These are phyloP conservation scores for Harpalus rufipes DNA, from an alignment of 2,888 invertebrate genomes.

Conservation along the genomic window DNA sequence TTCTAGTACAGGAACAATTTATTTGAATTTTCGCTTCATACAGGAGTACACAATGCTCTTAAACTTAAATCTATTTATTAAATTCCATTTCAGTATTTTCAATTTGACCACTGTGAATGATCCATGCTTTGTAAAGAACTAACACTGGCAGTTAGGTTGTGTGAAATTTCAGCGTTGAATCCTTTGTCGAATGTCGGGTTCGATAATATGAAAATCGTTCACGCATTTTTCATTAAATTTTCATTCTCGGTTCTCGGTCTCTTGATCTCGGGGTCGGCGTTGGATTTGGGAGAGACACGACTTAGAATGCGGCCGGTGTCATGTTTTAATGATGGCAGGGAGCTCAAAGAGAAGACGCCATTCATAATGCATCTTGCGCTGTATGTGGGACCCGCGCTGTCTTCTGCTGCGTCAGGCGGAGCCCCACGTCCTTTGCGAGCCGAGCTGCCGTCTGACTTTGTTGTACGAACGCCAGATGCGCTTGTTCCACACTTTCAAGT, in stretches of 20 bases:
- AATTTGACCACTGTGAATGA: background rate
- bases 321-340: constrained; percentile 63
- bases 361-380: constrained; percentile 64
- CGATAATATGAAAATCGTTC: constrained; percentile 42
- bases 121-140: background rate
- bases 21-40: too few species aligned
- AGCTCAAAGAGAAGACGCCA: constrained; percentile 64
- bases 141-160: background rate
- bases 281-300: constrained; percentile 25
- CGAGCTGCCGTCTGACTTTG: background rate
- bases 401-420: constrained; percentile 47
- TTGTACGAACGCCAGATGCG: background rate
- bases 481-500: constrained; percentile 2
- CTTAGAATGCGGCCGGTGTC: constrained; percentile 64
- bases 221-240: constrained; percentile 63
- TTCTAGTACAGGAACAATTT: too few species aligned
- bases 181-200: constrained; percentile 38
- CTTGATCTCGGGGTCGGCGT: constrained; percentile 28
- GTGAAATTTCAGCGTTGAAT: background rate
- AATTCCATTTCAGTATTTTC: background rate
- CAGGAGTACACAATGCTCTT: too few species aligned
- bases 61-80: too few species aligned
- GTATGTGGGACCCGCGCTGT: constrained; percentile 22
- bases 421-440: background rate
- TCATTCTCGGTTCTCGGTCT: constrained; percentile 37